Base-by-base conservation (phyloP, 1,140 invertebrate species). In the Holcopasites calliopsidis region DNA sequence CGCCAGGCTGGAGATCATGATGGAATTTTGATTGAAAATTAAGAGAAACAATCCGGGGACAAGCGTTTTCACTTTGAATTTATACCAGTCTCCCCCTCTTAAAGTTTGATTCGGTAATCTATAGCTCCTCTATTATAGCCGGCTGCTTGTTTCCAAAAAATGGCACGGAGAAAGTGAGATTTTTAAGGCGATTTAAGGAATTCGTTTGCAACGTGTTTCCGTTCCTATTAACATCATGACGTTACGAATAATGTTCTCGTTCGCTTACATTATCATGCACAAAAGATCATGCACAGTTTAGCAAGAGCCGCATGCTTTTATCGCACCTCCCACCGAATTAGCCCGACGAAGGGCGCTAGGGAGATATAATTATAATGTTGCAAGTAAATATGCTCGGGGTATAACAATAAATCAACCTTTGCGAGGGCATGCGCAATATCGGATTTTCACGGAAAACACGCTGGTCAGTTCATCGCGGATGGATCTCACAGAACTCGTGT, bases 341-440 rank as follows among this genome's bases (percentile, higher is more conserved):
- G n/a, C 23, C 31, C 0, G 6, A 35, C 50, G 31, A 57, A 74
- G 50, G 31, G 28, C 21, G 21, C 50, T 33, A n/a, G n/a, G n/a
- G 21, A 4, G 57, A 74, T 74, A 57, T 74, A 74, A 66, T 74
- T 74, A 74, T 66, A 66, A 74, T 57, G 49, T n/a, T 42, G 21
- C 28, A 44, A 74, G 71, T 74, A 74, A 74, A 66, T 74, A 74
- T 55, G 55, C 50, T 66, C 55, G 1, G 40, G 21, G 11, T 28
- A 35, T 18, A 57, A 55, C 38, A 66, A 74, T 74, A 74, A 74
- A 28, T 42, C n/a, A 66, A 38, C 33, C 44, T 65, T 38, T 54
- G 1, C 1, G 11, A 44, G 71, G 55, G 71, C 71, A 74, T 74
- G 71, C 71, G 71, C 71, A 31, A 44, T 52, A 73, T 73, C n/a